phyloP scores from a whole-genome alignment of 2,888 invertebrate genomes.

The Meiosimyza platycephala region DNA sequence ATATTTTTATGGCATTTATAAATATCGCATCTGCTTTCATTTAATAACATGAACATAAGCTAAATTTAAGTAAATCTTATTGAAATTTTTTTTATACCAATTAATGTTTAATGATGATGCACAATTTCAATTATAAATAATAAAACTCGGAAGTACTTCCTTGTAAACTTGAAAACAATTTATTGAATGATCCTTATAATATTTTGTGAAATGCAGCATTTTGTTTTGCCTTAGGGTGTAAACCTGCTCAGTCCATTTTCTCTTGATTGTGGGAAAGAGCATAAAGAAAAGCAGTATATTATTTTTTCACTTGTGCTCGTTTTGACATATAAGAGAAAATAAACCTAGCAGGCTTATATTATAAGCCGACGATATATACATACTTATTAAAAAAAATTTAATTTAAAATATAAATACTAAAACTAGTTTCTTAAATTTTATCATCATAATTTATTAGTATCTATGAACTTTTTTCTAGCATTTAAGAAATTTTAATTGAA shows the following conservation, averaged over 20 bases:
- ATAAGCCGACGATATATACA: too few species aligned
- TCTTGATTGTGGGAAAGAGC: too few species aligned
- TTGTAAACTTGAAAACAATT: not conserved
- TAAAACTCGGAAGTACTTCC: conserved; percentile 1
- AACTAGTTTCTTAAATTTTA: too few species aligned
- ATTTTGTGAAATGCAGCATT: not conserved
- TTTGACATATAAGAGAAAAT: too few species aligned
- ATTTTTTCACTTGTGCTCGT: too few species aligned
- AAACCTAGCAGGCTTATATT: too few species aligned
- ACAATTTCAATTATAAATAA: not conserved
- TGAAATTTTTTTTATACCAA: not conserved
- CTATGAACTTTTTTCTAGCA: too few species aligned
- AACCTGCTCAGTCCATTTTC: too few species aligned
- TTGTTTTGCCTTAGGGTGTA: not conserved
- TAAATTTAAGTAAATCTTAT: conserved; percentile 4
- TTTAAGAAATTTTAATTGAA: not conserved
- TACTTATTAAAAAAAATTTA: not conserved
- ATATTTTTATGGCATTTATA: conserved; percentile 27
- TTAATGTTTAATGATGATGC: not conserved
- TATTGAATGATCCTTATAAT: not conserved
- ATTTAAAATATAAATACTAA: not conserved
- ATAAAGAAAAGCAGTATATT: too few species aligned
- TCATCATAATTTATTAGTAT: too few species aligned
- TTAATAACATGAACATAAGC: conserved; percentile 9
- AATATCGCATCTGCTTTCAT: conserved; percentile 32